Base-by-base conservation (phyloP, 2,797 vertebrate species). In the Hypotaenidia okinawae region DNA sequence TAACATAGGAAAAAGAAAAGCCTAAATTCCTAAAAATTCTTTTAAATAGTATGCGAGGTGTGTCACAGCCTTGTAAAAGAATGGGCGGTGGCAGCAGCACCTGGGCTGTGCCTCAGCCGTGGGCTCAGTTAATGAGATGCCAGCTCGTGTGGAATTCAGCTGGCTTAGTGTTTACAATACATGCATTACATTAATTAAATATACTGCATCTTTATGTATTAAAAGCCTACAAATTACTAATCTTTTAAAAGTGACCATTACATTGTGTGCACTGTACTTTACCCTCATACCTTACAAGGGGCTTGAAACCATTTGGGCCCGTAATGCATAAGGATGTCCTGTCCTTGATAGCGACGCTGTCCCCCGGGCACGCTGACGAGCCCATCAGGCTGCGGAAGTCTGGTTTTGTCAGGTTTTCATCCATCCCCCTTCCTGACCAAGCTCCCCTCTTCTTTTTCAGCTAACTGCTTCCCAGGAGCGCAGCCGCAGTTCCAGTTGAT, bases 401-500 rank as follows among this genome's bases (percentile, higher is more conserved):
- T 66, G 5, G 91, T 87, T 79, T 55, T 94, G 54, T 68, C 68
- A 59, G 19, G 23, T 70, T 61, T 62, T 79, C 13, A 17, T 80
- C 43, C 4, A 12, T 54, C 92, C 21, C 82, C 23, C 77, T 87
- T 91, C 66, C 91, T 98, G 84, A 97, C 89, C 62, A 83, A 97
- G 81, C 74, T 95, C 82, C 97, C 96, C 96, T 32, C 66, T 97
- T 97, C 92, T 91, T 96, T 97, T 98, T 70, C 97, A 99, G 99
- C 98, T 99, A 99, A 99, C 99, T 98, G 98, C 97, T 98, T 98
- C 98, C 98, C 84, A 1, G 97, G 98, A 98, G 97, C 93, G 98
- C 97, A 98, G 97, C 97, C 97, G 94, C 94, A 97, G 97, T 94
- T 97, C 97, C 68, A 96, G 98, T 97, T 98, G 98, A 98, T 97